Percentiles rank a stretch among this genome's conserved stretches.
phyloP scores from a whole-genome alignment of 2,888 invertebrate species.

The Mechanitis messenoides region DNA sequence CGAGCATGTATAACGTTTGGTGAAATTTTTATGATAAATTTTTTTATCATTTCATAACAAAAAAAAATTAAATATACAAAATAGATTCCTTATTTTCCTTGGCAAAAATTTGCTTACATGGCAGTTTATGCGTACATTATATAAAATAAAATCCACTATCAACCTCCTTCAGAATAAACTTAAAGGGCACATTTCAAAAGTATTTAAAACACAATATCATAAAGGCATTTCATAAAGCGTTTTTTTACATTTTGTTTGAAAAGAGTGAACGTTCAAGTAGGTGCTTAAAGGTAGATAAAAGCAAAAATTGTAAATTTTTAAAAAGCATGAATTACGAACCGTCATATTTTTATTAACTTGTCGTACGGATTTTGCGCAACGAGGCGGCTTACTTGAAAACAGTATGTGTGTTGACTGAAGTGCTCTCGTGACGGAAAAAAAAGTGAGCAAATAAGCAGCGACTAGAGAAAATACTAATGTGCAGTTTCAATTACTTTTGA shows the following conservation, averaged over 20 bases:
- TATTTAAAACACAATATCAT: background rate
- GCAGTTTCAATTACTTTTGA: conserved; percentile 47
- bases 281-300: conserved; percentile 13
- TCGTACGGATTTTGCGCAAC: conserved; percentile 38
- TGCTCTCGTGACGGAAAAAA: conserved; percentile 60
- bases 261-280: conserved; percentile 17
- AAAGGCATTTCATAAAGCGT: background rate
- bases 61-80: too few relatives aligned
- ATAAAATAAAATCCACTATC: background rate
- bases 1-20: too few relatives aligned
- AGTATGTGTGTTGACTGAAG: conserved; percentile 62
- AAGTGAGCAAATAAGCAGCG: conserved; percentile 61
- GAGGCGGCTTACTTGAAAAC: conserved; percentile 53
- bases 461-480: conserved; percentile 53
- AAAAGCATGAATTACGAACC: conserved; percentile 46
- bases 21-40: too few relatives aligned
- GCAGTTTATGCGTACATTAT: background rate
- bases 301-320: conserved; percentile 32
- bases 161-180: background rate
- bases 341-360: conserved; percentile 60
- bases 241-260: background rate
- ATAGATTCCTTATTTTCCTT: too few relatives aligned
- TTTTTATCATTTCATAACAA: too few relatives aligned
- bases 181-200: background rate
- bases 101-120: too few relatives aligned